Conservation (phyloP, 2,113 vertebrate species). For the Caracal caracal region DNA sequence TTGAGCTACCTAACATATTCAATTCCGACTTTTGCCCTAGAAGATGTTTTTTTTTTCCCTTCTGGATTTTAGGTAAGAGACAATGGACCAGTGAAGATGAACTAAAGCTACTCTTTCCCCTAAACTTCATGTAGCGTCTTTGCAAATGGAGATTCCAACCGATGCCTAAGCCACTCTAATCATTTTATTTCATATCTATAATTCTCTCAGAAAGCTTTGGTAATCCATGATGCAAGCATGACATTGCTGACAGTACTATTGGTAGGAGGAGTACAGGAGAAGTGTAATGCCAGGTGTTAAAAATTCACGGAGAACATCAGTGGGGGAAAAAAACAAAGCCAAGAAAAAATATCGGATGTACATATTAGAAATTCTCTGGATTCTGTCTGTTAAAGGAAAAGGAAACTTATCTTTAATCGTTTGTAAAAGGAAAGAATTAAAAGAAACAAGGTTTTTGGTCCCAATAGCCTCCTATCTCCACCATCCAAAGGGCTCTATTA, state of each 20-base stretch:
- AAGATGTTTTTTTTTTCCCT: not conserved
- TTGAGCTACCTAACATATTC: not conserved
- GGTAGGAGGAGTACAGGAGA: not conserved
- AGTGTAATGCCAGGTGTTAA: not conserved
- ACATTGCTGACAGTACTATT: not conserved
- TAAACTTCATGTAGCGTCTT: not conserved
- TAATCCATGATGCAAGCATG: not conserved
- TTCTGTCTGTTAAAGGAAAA: conserved; percentile 1
- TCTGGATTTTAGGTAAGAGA: not conserved
- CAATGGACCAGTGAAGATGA: not conserved
- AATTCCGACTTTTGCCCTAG: not conserved
- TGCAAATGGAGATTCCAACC: not conserved
- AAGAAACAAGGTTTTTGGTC: conserved; percentile 42
- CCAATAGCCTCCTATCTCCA: not conserved
- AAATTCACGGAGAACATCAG: not conserved
- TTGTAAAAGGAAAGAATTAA: conserved; percentile 54
- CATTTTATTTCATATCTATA: not conserved
- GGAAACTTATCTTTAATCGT: conserved; percentile 26
- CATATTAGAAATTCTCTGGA: conserved; percentile 44
- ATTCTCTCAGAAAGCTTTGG: not conserved
- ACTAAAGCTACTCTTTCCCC: not conserved
- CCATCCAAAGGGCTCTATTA: not conserved
- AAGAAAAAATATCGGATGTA: not conserved
- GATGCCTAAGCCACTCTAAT: not conserved
- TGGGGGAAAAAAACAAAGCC: not conserved